phyloP scores from a whole-genome alignment of 2,888 invertebrate genomes.

The Dasysyrphus tricinctus region DNA sequence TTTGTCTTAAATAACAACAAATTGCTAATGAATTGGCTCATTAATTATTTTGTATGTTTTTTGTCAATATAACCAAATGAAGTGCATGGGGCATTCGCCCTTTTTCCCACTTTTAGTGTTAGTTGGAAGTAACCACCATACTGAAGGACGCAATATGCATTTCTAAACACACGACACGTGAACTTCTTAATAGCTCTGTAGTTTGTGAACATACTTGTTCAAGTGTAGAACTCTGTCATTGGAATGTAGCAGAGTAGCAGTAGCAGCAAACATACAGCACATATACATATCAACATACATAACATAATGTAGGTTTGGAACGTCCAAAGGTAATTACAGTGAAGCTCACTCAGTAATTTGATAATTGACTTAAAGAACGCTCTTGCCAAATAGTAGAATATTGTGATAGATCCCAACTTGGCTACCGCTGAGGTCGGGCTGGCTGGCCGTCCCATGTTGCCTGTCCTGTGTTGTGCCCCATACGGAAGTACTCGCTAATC shows the following conservation, averaged over 20 bases:
- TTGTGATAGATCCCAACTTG: constrained; percentile 52
- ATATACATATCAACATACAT: neutral
- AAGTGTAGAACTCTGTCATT: constrained; percentile 27
- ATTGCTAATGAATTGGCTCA: constrained; percentile 11
- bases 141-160: constrained; percentile 22
- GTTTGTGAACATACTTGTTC: constrained; percentile 31
- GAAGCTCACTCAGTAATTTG: constrained; percentile 67
- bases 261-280: neutral
- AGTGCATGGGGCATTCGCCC: constrained; percentile 19
- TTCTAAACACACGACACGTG: constrained; percentile 25
- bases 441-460: constrained; percentile 6
- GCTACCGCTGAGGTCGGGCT: constrained; percentile 21
- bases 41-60: constrained; percentile 51
- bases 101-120: constrained; percentile 34
- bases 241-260: constrained; percentile 12
- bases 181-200: constrained; percentile 40
- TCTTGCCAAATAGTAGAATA: constrained; percentile 59
- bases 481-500: constrained; percentile 68
- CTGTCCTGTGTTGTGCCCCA: constrained; percentile 31
- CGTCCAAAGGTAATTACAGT: constrained; percentile 59
- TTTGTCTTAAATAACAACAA: neutral
- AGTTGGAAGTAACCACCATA: neutral
- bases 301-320: neutral
- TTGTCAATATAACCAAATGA: constrained; percentile 22
- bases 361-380: constrained; percentile 67